Percentiles rank a stretch among this genome's conserved stretches.
These are phyloP conservation scores for Manacus vitellinus DNA, from an alignment of 2,113 vertebrate genomes.

Conservation along the genomic window DNA sequence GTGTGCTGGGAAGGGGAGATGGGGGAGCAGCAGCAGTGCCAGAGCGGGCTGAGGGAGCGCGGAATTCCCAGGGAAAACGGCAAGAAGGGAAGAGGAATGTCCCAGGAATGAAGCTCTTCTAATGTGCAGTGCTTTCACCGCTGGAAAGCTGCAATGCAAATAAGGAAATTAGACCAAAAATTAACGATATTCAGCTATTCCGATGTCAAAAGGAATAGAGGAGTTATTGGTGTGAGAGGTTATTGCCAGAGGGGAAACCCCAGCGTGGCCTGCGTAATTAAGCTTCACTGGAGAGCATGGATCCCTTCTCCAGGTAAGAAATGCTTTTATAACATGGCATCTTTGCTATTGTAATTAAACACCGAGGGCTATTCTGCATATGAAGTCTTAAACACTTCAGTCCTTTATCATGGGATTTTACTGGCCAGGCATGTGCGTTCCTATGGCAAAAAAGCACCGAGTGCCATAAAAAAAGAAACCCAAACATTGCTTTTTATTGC, in stretches of 20 bases:
- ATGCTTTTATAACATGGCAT: conserved; percentile 39
- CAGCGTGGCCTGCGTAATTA: conserved; percentile 51
- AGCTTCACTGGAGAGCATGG: conserved; percentile 38
- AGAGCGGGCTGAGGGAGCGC: neutral
- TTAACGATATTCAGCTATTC: conserved; percentile 44
- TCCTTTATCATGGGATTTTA: conserved; percentile 62
- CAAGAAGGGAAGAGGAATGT: conserved; percentile 55
- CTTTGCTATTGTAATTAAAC: conserved; percentile 60
- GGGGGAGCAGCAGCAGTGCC: conserved; percentile 2
- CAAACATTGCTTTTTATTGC: conserved; percentile 69
- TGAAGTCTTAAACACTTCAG: conserved; percentile 54
- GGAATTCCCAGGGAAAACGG: neutral
- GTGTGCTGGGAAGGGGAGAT: neutral
- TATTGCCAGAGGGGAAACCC: conserved; percentile 43
- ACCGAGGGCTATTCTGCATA: conserved; percentile 49
- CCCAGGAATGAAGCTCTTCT: conserved; percentile 26
- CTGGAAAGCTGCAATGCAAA: conserved; percentile 15
- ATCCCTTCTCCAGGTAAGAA: conserved; percentile 65
- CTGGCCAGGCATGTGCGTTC: conserved; percentile 56
- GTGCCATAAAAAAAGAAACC: conserved; percentile 66
- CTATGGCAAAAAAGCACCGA: conserved; percentile 1
- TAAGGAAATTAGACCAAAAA: conserved; percentile 56
- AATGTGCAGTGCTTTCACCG: neutral
- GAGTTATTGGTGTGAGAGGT: conserved; percentile 65
- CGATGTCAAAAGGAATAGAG: conserved; percentile 23